phyloP scores from a whole-genome alignment of 2,113 vertebrate genomes.

The Condylura cristata region DNA sequence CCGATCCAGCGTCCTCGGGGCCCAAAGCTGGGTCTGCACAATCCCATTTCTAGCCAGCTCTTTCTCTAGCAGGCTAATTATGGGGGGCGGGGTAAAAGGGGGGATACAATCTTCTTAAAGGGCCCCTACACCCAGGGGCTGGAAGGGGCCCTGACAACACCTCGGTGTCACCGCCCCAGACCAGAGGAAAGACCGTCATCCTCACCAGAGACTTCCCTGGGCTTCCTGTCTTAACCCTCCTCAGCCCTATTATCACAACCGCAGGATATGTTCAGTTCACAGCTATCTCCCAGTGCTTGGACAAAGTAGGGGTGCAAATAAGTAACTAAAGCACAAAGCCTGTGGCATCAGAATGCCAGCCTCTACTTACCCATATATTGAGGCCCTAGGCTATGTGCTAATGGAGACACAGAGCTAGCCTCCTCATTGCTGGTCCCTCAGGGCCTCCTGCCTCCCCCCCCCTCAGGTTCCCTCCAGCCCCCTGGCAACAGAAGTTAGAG shows the following conservation, averaged over 20 bases:
- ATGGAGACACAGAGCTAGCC: neutral
- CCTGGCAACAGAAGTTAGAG: neutral
- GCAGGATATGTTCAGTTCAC: neutral
- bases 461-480: neutral
- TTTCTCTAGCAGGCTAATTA: constrained; percentile 90
- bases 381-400: neutral
- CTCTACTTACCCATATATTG: neutral
- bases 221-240: neutral
- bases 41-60: constrained; percentile 88
- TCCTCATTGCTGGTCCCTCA: neutral
- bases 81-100: constrained; percentile 71
- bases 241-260: too few relatives aligned
- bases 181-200: neutral
- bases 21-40: constrained; percentile 88
- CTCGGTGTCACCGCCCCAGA: neutral
- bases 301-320: neutral
- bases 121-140: constrained; percentile 31
- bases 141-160: neutral
- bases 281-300: neutral
- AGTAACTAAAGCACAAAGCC: neutral
- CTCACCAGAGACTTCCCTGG: neutral
- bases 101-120: constrained; percentile 70
- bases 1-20: constrained; percentile 83
- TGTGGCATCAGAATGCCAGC: neutral
- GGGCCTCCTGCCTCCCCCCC: neutral